phyloP scores from a whole-genome alignment of 2,113 vertebrate species.

The Falco punctatus region DNA sequence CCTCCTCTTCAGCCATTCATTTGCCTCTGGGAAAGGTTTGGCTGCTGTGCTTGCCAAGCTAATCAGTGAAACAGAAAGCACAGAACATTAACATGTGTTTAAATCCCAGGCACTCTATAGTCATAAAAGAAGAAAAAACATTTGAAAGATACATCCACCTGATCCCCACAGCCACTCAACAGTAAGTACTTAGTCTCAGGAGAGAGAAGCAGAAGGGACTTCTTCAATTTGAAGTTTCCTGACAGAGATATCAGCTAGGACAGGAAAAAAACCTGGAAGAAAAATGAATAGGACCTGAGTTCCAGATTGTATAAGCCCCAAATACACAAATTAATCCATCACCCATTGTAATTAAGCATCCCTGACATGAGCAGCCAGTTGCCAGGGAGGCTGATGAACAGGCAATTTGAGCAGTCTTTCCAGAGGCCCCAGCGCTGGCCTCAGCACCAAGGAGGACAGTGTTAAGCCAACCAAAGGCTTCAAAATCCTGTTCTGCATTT shows the following conservation, averaged over 20 bases:
- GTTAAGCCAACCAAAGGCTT: rapidly evolving
- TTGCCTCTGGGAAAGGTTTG: not conserved
- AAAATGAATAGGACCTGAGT: not conserved
- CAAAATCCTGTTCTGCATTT: not conserved
- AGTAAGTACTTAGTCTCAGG: rapidly evolving
- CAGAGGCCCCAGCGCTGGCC: rapidly evolving
- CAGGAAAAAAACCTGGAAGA: not conserved
- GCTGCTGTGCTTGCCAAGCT: not conserved
- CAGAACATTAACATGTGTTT: not conserved
- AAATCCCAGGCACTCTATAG: not conserved
- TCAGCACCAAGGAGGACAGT: not conserved
- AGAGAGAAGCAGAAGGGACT: not conserved
- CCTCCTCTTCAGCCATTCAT: slow-evolving; percentile 11
- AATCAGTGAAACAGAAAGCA: slow-evolving; percentile 11
- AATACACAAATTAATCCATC: not conserved
- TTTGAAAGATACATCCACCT: not conserved
- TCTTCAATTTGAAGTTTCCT: not conserved
- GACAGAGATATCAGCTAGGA: not conserved
- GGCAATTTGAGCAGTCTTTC: not conserved
- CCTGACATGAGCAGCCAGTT: not conserved
- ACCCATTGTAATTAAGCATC: not conserved
- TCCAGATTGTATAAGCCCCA: not conserved
- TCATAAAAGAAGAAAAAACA: not conserved
- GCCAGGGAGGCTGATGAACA: not conserved
- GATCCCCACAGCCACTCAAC: rapidly evolving